Evolutionary conservation across 2,797 vertebrate genomes (phyloP), one percentile per base, ranked within the genome.

Genomic region (Sternarchorhynchus goeldii): DNA sequence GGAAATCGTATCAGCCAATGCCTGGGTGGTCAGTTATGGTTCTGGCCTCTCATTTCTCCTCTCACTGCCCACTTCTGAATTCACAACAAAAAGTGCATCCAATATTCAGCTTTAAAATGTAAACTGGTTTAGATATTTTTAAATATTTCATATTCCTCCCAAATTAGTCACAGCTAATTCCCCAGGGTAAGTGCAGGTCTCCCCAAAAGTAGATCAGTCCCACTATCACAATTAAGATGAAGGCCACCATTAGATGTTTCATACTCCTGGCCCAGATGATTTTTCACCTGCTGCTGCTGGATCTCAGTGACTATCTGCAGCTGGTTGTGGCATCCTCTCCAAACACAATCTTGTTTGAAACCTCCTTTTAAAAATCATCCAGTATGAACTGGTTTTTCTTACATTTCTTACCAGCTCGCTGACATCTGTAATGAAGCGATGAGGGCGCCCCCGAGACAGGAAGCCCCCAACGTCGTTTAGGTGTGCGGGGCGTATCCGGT

Each of bases 1-100:
- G 82, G 63, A 73, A 66, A 72, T 82, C 63, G 67, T 20, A 74
- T 82, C 41, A 77, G 53, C 73, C 78, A 80, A 55, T 82, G 76
- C 67, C 59, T 58, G 70, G 76, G 71, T 70, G 77, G 73, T 79
- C 53, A 65, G 31, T 25, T 6, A 78, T 5, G 31, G 36, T 59
- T 12, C 34, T 34, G 55, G 53, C 29, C 58, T 50, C 55, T 20
- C 29, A 6, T 17, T 55, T 21, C 29, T 53, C 36, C 39, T 21
- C 29, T 12, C 17, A 18, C 8, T 68, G 12, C 67, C 57, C 62
- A 66, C 12, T 53, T 31, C 39, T 5, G 60, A 56, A 76, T 65
- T 76, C 55, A 34, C 29, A 76, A 69, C 76, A 68, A 76, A 41
- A 21, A 17, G 17, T 68, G 50, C 17, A 25, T 16, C 14, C 5